Evolutionary conservation across 1,140 invertebrate species (phyloP), one percentile per base, ranked within the genome.

Genomic region (Caenorhabditis brenneri): DNA sequence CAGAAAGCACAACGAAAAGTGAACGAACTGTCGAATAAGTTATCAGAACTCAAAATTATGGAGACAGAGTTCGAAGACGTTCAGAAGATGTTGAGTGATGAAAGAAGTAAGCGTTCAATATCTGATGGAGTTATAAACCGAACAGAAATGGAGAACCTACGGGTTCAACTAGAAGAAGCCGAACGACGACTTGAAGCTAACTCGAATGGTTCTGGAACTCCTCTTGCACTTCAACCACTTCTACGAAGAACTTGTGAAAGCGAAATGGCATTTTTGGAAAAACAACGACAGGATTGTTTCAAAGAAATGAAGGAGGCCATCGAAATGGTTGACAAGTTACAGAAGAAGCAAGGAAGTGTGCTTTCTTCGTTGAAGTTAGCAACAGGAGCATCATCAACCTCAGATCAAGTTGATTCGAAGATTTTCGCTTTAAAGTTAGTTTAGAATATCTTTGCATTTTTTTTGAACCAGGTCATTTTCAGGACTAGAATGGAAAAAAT

Each of bases 401-500:
- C 89, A 19, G 89, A 90, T 60, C 86, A 86, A 69, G 87, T 90
- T 49, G 89, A 90, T 82, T 80, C 81, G 12, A 88, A 88, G 74
- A 90, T 90, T 39, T 90, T 90, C 79, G 79, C 84, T 6, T 81
- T 90, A 2, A 91, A 90, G 88, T 89, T 58, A 81, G 87, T 84
- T n/a, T n/a, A n/a, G n/a, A n/a, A n/a, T n/a, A n/a, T n/a, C n/a
- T n/a, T n/a, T n/a, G n/a, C n/a, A n/a, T n/a, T n/a, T n/a, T n/a
- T n/a, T n/a, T n/a, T n/a, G n/a, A n/a, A n/a, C n/a, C n/a, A n/a
- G 19, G 9, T 22, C 24, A 69, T 49, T 69, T 86, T 80, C 29
- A 90, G 88, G 85, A 84, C 80, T 51, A 83, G 90, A 74, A 90
- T 91, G 89, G 89, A 90, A 84, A 87, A 88, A 60, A 90, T 90